phyloP scores from a whole-genome alignment of 2,888 invertebrate genomes.

The Drosophila koepferae region DNA sequence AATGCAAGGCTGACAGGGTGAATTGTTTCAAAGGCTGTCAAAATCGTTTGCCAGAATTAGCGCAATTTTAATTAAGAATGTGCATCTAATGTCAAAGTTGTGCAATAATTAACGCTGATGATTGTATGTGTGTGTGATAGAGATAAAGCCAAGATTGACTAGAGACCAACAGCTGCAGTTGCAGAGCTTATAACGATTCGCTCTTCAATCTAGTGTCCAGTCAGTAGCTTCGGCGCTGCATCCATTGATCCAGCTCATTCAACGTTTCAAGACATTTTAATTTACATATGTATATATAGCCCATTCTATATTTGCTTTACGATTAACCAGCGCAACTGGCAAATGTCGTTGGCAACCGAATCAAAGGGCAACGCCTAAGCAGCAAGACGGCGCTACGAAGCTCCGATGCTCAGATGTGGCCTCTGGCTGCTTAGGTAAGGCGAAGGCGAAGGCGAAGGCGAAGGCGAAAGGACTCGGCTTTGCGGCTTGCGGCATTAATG shows the following conservation, averaged over 20 bases:
- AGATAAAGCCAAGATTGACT: not conserved
- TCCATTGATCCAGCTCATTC: not conserved
- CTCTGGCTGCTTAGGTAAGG: conserved; percentile 1
- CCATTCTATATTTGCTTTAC: not conserved
- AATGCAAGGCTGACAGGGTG: too few relatives aligned
- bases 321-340: not conserved
- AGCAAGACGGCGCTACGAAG: not conserved
- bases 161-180: not conserved
- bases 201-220: not conserved
- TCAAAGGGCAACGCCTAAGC: not conserved
- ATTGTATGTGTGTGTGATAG: not conserved
- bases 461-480: not conserved
- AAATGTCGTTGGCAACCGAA: not conserved
- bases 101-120: not conserved
- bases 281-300: not conserved
- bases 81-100: not conserved
- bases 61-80: not conserved
- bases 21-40: too few relatives aligned
- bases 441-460: not conserved
- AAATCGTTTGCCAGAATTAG: not conserved
- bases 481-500: conserved; percentile 43
- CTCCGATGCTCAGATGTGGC: not conserved
- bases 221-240: too few relatives aligned
- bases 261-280: not conserved
- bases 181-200: not conserved